A percentile compares a stretch with the other conserved stretches of the same genome.
Evolutionary conservation across 2,888 invertebrate species (phyloP).

Genomic region (Cyrtodaria siliqua): DNA sequence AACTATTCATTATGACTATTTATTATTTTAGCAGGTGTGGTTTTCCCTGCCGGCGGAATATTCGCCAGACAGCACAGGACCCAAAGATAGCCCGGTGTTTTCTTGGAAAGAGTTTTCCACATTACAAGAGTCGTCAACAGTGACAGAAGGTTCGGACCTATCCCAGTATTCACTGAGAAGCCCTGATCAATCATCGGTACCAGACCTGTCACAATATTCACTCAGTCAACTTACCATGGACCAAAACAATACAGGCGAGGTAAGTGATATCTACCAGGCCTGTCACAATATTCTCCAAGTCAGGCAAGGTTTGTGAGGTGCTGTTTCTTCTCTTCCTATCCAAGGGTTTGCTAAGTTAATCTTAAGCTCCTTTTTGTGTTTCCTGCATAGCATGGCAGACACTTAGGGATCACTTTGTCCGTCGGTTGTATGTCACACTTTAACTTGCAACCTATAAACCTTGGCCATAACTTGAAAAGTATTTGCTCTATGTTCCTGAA

Average conservation of each 20-base stretch:
- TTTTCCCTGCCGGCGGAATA: constrained; percentile 54
- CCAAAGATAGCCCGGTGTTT: constrained; percentile 22
- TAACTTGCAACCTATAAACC: no score
- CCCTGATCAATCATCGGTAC: constrained; percentile 2
- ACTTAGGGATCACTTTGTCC: no score
- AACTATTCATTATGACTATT: not conserved
- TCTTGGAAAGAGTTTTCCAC: constrained; percentile 29
- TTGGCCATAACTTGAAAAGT: no score
- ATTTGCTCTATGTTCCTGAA: no score
- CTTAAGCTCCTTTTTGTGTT: no score
- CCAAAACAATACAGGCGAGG: constrained; percentile 14
- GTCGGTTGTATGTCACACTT: no score
- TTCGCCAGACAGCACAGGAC: constrained; percentile 29
- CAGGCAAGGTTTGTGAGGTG: no score
- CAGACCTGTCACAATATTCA: constrained; percentile 35
- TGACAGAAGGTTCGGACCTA: constrained; percentile 28
- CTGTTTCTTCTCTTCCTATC: no score
- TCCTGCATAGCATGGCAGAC: no score
- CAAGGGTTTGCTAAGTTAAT: no score
- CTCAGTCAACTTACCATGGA: constrained; percentile 10
- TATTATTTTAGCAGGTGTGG: constrained; percentile 43
- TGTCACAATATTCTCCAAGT: no score
- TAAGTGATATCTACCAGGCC: no score
- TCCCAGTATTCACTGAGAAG: constrained; percentile 13
- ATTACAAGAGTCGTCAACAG: constrained; percentile 19